These are phyloP conservation scores for Celastrina argiolus DNA, from an alignment of 2,888 invertebrate genomes.

Conservation along the genomic window DNA sequence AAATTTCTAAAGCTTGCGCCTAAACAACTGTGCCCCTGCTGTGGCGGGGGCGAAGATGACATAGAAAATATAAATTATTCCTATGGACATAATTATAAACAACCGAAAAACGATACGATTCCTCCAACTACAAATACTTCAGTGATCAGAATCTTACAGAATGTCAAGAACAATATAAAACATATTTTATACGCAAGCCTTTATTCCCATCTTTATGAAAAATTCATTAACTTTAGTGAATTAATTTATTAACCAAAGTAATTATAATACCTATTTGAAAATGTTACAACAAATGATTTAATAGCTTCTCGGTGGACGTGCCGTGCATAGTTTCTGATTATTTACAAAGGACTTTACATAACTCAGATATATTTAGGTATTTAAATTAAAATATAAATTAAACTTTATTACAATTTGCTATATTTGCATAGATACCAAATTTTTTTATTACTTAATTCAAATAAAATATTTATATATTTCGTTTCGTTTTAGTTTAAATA, in stretches of 20 bases:
- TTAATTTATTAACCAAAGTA: not conserved
- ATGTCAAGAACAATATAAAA: not conserved
- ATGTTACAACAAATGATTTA: not conserved
- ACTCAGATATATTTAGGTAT: not conserved
- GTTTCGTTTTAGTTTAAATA: no score
- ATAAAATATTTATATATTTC: no score
- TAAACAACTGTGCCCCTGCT: constrained; percentile 55
- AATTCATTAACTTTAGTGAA: not conserved
- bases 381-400: not conserved
- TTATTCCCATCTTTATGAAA: not conserved
- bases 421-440: no score
- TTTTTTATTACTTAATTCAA: no score
- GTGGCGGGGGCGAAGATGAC: constrained; percentile 46
- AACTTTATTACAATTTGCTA: not conserved
- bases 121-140: not conserved
- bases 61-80: constrained; percentile 31
- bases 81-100: not conserved
- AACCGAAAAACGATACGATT: not conserved
- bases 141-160: not conserved
- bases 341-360: not conserved
- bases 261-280: not conserved
- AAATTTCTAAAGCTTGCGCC: constrained; percentile 32
- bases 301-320: not conserved
- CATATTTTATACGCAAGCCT: not conserved
- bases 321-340: not conserved